Percentiles rank a stretch among this genome's conserved stretches.
Evolutionary conservation across 2,797 vertebrate genomes (phyloP).

Genomic region (Chrosomus eos): DNA sequence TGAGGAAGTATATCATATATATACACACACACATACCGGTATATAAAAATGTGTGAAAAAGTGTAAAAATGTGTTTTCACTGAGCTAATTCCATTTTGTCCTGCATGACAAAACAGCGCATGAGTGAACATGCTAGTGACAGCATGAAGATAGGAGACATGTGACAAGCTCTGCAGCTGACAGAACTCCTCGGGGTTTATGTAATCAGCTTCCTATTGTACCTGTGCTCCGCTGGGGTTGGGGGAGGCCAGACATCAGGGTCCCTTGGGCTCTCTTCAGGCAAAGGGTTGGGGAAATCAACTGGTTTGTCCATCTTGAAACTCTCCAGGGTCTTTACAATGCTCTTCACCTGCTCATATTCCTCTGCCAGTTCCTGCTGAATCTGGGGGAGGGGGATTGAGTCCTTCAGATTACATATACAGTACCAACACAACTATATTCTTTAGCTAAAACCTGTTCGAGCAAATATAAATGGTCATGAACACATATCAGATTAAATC

Average conservation of each 20-base stretch:
- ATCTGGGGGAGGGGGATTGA: constrained; percentile 74
- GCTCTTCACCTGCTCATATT: constrained; percentile 93
- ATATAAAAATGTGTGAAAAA: too few relatives aligned
- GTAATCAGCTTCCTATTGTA: constrained; percentile 62
- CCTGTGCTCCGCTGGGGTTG: constrained; percentile 95
- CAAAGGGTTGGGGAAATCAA: constrained; percentile 82
- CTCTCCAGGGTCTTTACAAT: constrained; percentile 91
- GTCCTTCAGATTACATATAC: neutral
- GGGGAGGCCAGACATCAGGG: constrained; percentile 92
- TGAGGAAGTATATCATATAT: too few relatives aligned
- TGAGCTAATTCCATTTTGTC: neutral
- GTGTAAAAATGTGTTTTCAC: neutral
- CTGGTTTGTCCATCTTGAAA: constrained; percentile 90
- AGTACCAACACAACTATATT: neutral
- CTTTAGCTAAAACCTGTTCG: neutral
- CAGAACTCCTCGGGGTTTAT: constrained; percentile 19
- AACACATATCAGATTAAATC: neutral
- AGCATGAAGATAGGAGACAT: neutral
- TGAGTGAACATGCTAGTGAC: constrained; percentile 14
- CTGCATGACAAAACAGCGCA: neutral
- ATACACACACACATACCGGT: too few relatives aligned
- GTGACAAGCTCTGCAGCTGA: constrained; percentile 6
- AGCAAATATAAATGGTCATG: neutral
- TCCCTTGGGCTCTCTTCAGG: constrained; percentile 84
- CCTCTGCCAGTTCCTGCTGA: constrained; percentile 89